A percentile compares a stretch with the other conserved stretches of the same genome.
Evolutionary conservation across 2,888 invertebrate species (phyloP).

Genomic region (Clistopyga incitator): DNA sequence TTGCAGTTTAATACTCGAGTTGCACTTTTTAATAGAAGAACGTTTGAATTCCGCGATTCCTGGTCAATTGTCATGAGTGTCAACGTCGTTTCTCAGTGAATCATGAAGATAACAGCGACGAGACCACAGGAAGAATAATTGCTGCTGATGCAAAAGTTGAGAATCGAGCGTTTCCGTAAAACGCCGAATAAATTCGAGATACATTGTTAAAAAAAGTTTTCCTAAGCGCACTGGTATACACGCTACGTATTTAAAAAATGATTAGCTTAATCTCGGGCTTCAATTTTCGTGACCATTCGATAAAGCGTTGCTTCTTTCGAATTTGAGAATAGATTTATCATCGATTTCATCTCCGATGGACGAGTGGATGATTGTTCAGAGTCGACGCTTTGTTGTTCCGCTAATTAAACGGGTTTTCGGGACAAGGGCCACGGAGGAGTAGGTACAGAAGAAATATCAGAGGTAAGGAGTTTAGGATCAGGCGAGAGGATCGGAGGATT

Average conservation of each 20-base stretch:
- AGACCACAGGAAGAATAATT: not conserved
- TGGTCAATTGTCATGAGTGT: conserved; percentile 10
- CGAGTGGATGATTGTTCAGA: conserved; percentile 18
- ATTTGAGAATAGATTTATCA: conserved; percentile 3
- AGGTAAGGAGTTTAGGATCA: conserved; percentile 50
- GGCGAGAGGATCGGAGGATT: conserved; percentile 49
- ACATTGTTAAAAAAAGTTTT: conserved; percentile 12
- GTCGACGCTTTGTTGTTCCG: conserved; percentile 33
- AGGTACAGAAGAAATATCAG: conserved; percentile 18
- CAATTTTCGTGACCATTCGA: conserved; percentile 16
- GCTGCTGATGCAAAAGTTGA: not conserved
- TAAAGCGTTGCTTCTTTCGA: not conserved
- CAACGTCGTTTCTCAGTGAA: conserved; percentile 21
- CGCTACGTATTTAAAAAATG: conserved; percentile 51
- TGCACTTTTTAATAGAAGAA: not conserved
- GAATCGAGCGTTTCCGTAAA: conserved; percentile 23
- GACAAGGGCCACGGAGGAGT: not conserved
- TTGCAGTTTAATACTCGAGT: conserved; percentile 1
- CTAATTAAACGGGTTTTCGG: not conserved
- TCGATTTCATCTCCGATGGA: conserved; percentile 14
- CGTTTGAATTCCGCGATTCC: not conserved
- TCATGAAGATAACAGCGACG: not conserved
- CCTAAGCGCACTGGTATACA: conserved; percentile 18
- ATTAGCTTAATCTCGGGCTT: conserved; percentile 20
- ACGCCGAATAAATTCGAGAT: conserved; percentile 24